Base-by-base conservation (phyloP, 2,888 invertebrate genomes). In the Apotomis betuletana region DNA sequence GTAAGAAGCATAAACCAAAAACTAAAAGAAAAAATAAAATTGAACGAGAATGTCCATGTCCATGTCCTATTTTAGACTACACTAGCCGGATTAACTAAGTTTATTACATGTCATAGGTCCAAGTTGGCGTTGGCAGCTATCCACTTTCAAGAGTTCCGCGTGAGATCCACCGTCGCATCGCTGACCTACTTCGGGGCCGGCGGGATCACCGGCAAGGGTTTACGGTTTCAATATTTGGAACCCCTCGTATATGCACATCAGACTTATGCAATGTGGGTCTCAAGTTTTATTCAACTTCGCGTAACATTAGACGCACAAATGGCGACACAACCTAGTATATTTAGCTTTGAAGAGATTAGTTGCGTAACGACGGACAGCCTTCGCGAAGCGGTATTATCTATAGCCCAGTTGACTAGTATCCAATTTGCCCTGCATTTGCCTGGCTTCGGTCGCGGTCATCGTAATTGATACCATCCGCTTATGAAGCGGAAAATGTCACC, bases 161-260 rank as follows among this genome's bases (percentile, higher is more conserved):
- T 84, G 82, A 81, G 78, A 83, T 83, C n/a, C 80, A 83, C 81
- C 84, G 83, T 64, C 68, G 83, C 81, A 85, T 81, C 78, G 82
- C 84, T 89, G 90, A 91, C 91, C 90, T 84, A 91, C 82, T 88
- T 91, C 77, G 82, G 83, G 79, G 84, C 80, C 83, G 85, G 83
- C 85, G 85, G 87, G 87, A 89, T 86, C 86, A 82, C 84, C 81
- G 81, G 79, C 83, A 87, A 87, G 86, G 90, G 90, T 90, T 90
- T 90, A 90, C 84, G 86, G 87, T 90, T 92, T 88, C 90, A 89
- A 91, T 91, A 90, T 90, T 90, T 84, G 87, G 85, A 80, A 82
- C 81, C 81, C 81, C 80, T 80, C 78, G 78, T 79, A 78, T 79
- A 79, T 79, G 81, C 79, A 77, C 81, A 80, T 81, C 81, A 80